Conservation (phyloP, 2,113 vertebrate genomes). For the human region DNA sequence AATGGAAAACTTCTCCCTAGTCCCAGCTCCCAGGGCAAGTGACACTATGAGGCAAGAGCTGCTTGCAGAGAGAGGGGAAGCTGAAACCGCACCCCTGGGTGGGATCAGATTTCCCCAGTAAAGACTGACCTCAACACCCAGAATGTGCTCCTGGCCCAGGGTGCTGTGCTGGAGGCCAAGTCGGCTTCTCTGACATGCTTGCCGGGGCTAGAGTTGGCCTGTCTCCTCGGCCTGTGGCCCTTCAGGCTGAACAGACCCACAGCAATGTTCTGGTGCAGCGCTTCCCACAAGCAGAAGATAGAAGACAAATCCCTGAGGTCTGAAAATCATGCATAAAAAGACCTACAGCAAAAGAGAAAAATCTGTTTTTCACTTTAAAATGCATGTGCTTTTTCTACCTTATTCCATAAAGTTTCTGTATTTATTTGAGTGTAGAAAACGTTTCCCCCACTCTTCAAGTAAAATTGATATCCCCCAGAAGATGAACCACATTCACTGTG, state of each 20-base stretch:
- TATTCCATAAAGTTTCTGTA: neutral
- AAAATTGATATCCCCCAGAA: neutral
- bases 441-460: neutral
- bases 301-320: neutral
- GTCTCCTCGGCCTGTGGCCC: neutral
- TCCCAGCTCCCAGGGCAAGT: neutral
- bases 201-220: neutral
- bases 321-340: neutral
- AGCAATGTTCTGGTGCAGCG: rapidly evolving
- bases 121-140: neutral
- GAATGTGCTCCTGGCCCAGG: neutral
- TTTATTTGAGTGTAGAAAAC: neutral
- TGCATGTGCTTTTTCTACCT: neutral
- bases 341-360: neutral
- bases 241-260: too few species aligned
- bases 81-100: neutral
- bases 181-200: rapidly evolving
- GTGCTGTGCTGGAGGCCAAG: neutral
- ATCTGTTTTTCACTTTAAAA: neutral
- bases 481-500: neutral
- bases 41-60: neutral
- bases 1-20: conserved; percentile 30
- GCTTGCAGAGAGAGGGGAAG: neutral
- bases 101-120: neutral
- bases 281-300: neutral